These are phyloP conservation scores for Resseliella maxima DNA, from an alignment of 2,888 invertebrate genomes.

Conservation along the genomic window DNA sequence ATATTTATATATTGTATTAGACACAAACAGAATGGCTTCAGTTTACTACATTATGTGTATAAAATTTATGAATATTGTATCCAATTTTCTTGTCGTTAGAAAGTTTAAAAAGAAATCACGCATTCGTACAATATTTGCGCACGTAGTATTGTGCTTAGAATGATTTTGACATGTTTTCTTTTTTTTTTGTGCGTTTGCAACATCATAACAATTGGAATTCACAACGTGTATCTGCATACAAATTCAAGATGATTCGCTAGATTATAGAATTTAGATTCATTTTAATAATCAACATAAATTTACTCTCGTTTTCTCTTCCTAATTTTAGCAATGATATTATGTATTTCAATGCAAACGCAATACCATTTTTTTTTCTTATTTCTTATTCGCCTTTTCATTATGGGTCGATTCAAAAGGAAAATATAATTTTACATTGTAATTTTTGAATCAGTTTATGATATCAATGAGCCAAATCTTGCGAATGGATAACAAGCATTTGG, in stretches of 20 bases:
- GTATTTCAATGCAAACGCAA: neutral
- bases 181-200: neutral
- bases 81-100: neutral
- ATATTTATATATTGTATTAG: neutral
- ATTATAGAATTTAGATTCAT: neutral
- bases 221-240: neutral
- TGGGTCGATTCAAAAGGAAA: neutral
- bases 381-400: too few species aligned
- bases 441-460: neutral
- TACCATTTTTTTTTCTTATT: neutral
- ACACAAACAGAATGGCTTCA: neutral
- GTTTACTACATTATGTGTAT: neutral
- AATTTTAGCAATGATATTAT: neutral
- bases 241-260: neutral
- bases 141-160: neutral
- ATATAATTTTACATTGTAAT: neutral
- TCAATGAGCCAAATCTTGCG: neutral
- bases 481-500: neutral
- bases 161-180: neutral
- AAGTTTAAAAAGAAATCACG: neutral
- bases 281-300: constrained; percentile 29
- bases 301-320: neutral
- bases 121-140: neutral
- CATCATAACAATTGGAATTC: neutral
- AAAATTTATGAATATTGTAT: neutral